phyloP scores from a whole-genome alignment of 2,113 vertebrate species.

The Rhea americana region DNA sequence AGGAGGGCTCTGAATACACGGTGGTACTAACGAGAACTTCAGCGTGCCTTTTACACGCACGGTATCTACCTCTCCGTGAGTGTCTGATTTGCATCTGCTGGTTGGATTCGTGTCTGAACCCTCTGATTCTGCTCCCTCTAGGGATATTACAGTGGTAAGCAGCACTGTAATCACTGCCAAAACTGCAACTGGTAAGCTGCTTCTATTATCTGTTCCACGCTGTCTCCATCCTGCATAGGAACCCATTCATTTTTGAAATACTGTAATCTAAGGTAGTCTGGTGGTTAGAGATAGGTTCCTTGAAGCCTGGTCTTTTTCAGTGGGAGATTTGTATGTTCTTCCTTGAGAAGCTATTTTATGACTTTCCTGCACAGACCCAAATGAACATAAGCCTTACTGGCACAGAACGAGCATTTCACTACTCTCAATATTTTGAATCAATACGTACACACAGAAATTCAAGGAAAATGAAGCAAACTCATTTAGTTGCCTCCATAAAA shows the following conservation, averaged over 20 bases:
- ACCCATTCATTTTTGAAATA: neutral
- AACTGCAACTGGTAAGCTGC: neutral
- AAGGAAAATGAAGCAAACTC: neutral
- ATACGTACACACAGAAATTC: neutral
- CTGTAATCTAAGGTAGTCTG: neutral
- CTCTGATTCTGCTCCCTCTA: neutral
- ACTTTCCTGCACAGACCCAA: neutral
- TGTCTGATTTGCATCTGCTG: accelerated
- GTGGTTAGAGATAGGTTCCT: neutral
- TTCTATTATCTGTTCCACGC: neutral
- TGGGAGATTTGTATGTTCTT: neutral
- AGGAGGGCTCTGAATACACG: neutral
- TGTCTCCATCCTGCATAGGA: neutral
- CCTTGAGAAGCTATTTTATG: neutral
- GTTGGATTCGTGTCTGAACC: accelerated
- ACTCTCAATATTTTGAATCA: neutral
- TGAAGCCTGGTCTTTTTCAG: neutral
- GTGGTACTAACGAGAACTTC: neutral
- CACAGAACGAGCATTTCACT: neutral
- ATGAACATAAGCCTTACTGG: neutral
- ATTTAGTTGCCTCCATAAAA: neutral
- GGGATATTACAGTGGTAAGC: neutral
- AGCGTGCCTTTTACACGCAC: accelerated
- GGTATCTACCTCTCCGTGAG: neutral
- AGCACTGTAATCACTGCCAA: neutral